Evolutionary conservation across 2,113 vertebrate genomes (phyloP), one percentile per base, ranked within the genome.

Genomic region (Okapia johnstoni): DNA sequence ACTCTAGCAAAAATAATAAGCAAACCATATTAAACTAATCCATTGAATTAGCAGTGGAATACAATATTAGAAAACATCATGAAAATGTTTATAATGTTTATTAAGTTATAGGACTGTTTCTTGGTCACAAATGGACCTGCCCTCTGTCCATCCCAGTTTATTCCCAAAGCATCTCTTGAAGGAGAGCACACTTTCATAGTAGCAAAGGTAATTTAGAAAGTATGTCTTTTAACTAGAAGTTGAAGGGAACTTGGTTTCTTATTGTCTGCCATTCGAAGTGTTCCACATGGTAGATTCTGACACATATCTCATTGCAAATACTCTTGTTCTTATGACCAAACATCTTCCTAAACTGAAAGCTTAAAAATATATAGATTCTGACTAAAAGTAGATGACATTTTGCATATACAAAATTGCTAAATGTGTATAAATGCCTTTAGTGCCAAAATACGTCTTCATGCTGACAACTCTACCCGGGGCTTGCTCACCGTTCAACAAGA

Each of bases 331-430:
- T 91, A 95, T 48, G 57, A 85, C 46, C 58, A 98, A 96, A 94
- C 33, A 46, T 88, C 87, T 96, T 98, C 88, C 54, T 95, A 96
- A 98, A 96, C 55, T 46, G 80, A 73, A 94, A 87, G 66, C 86
- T 90, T 94, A 80, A 95, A 33, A 17, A 33, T 60, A 36, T 55
- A 95, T 97, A 92, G 96, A 98, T 94, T 96, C 96, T 98, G 91
- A 97, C 92, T 97, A 97, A 97, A 96, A 97, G 50, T 85, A 58
- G 73, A 94, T 97, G 95, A 92, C 84, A 79, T 98, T 98, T 97
- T 97, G 54, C 48, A 21, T 93, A 91, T 92, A 48, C 14, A 97
- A 97, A 90, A 96, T 96, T 70, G 88, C 96, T 95, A 96, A 97
- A 90, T 50, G 60, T 85, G 63, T 96, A 83, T 84, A 94, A 85